Conservation (phyloP, 2,888 invertebrate genomes). For the Graphium colonna region DNA sequence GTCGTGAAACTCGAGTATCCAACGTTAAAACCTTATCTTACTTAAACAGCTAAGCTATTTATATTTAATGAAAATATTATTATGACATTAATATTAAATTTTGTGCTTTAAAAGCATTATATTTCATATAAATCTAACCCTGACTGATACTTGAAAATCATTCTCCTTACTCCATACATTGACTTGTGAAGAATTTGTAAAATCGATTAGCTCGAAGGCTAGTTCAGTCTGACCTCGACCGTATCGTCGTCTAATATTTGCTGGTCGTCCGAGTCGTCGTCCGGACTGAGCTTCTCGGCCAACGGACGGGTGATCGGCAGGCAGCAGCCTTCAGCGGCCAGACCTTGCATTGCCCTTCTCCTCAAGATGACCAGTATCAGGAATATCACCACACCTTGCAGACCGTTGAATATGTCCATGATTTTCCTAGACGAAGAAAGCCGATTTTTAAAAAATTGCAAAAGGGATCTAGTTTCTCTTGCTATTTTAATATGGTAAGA, state of each 20-base stretch:
- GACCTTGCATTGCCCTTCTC: constrained; percentile 73
- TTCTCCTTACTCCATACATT: background rate
- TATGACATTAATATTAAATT: too few species aligned
- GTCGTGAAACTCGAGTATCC: constrained; percentile 20
- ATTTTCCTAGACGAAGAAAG: constrained; percentile 66
- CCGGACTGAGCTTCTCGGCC: constrained; percentile 60
- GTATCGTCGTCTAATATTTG: constrained; percentile 63
- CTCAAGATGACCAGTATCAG: constrained; percentile 80
- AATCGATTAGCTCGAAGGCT: constrained; percentile 23
- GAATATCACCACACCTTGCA: constrained; percentile 84
- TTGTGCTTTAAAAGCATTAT: too few species aligned
- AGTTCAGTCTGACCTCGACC: constrained; percentile 68
- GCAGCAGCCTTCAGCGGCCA: constrained; percentile 65
- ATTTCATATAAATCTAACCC: too few species aligned
- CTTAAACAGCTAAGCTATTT: too few species aligned
- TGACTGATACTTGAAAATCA: too few species aligned
- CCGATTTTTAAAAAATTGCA: too few species aligned
- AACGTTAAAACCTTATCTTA: constrained; percentile 22
- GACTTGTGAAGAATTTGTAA: background rate
- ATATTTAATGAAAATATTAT: too few species aligned
- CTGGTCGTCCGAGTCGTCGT: constrained; percentile 64
- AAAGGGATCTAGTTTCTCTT: too few species aligned
- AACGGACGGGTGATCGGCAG: constrained; percentile 48
- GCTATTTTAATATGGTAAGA: too few species aligned
- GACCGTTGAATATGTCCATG: constrained; percentile 82